Evolutionary conservation across 2,888 invertebrate species (phyloP), one percentile per base, ranked within the genome.

Genomic region (Oscheius sp.): DNA sequence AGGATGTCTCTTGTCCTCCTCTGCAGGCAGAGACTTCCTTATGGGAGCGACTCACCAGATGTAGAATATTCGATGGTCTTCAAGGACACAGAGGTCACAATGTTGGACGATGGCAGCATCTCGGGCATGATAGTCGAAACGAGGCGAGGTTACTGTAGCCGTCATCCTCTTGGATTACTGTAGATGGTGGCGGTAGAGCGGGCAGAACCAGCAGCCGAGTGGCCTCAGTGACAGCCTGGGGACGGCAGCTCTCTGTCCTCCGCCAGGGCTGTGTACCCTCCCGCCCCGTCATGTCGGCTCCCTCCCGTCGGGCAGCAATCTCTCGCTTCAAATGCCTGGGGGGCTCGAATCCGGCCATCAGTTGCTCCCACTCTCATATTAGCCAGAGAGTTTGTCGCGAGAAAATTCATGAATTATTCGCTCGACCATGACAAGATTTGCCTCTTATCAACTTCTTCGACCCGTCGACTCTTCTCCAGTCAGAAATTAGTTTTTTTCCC

Each of bases 21-120:
- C n/a, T n/a, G n/a, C n/a, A n/a, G 16, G 7, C 41, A 59, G 35
- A 35, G 59, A 35, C 35, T 35, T 35, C 35, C 35, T 35, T 35
- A 9, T 35, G 35, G 23, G 29, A n/a, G n/a, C n/a, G n/a, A 83
- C 85, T 79, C 56, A 85, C 85, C 85, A 81, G 16, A 86, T 80
- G 72, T 86, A 86, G 76, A 86, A 86, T 56, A 85, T 74, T n/a
- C 86, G 74, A 13, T 82, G 80, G 72, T 84, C 83, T 29, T 82
- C 76, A 18, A 86, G 81, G 7, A 84, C 79, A 58, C 86, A 86
- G 18, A 84, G 72, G 25, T 72, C 72, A 46, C 72, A 72, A 25
- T 55, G 45, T 25, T 72, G 64, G 23, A 72, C 72, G 29, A 72
- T 66, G 66, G 25, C 55, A 21, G 66, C 49, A n/a, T 72, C 56